Percentiles rank a stretch among this genome's conserved stretches.
phyloP scores from a whole-genome alignment of 2,113 vertebrate genomes.

The Castor canadensis region DNA sequence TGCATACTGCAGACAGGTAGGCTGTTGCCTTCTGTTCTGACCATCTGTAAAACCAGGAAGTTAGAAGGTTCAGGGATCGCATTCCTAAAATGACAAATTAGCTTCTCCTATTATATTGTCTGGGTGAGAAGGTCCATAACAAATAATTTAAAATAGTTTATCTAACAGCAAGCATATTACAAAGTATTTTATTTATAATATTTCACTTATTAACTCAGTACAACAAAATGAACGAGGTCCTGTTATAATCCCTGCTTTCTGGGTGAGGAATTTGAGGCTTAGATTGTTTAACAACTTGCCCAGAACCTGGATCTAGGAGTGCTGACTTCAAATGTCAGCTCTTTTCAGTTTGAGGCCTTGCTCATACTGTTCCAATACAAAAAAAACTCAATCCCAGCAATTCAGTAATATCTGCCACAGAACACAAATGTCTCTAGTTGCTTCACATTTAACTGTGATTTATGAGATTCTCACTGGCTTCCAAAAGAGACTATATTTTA shows the following conservation, averaged over 20 bases:
- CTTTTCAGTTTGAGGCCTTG: not conserved
- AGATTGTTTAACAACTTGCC: not conserved
- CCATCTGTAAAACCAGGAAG: not conserved
- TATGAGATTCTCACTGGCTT: slow-evolving; percentile 11
- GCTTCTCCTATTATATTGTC: not conserved
- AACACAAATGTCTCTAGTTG: not conserved
- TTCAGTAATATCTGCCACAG: not conserved
- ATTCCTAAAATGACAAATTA: not conserved
- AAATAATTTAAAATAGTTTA: not conserved
- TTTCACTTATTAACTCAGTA: not conserved
- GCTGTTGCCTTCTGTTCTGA: too few relatives aligned
- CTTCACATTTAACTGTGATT: not conserved
- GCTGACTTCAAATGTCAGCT: not conserved
- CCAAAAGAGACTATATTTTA: not conserved
- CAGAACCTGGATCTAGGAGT: not conserved
- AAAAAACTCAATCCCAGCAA: not conserved
- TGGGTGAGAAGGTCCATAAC: not conserved
- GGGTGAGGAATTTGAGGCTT: not conserved
- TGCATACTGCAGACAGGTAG: too few relatives aligned
- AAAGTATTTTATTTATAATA: not conserved
- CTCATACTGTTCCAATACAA: not conserved
- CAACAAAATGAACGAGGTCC: not conserved
- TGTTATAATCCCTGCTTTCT: not conserved
- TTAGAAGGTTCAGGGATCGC: not conserved
- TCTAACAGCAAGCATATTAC: not conserved